A percentile compares a stretch with the other conserved stretches of the same genome.
These are phyloP conservation scores for Gallinago paraguaiae DNA, from an alignment of 2,113 vertebrate genomes.

Conservation along the genomic window DNA sequence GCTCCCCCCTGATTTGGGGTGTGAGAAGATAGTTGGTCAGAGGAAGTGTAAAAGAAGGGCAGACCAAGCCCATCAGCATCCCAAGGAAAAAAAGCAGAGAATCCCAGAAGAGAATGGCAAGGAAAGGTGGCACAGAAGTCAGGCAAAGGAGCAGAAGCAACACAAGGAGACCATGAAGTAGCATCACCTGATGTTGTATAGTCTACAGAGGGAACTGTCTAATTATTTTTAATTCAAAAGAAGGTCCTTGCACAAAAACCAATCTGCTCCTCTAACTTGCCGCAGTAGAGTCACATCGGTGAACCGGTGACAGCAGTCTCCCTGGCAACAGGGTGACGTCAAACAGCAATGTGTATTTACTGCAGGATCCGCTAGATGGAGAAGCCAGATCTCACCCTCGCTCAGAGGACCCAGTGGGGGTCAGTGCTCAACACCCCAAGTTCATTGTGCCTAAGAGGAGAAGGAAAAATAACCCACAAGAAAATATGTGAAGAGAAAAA, in stretches of 20 bases:
- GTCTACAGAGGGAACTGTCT: not conserved
- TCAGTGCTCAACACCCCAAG: constrained; percentile 56
- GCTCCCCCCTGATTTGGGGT: fast-evolving
- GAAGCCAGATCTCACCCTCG: constrained; percentile 64
- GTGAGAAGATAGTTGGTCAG: not conserved
- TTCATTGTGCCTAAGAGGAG: constrained; percentile 36
- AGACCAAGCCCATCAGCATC: not conserved
- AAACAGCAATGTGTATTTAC: constrained; percentile 61
- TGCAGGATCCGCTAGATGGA: constrained; percentile 73
- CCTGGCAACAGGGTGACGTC: constrained; percentile 78
- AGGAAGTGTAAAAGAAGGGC: not conserved
- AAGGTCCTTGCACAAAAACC: constrained; percentile 55
- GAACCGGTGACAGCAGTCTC: constrained; percentile 73
- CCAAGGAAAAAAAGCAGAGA: not conserved
- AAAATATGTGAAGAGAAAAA: not conserved
- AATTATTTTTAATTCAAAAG: constrained; percentile 46
- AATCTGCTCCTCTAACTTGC: constrained; percentile 60
- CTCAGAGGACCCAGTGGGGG: constrained; percentile 9
- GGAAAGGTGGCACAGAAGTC: not conserved
- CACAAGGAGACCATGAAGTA: not conserved
- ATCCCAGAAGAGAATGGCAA: not conserved
- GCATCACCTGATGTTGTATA: not conserved
- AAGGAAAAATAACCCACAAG: not conserved
- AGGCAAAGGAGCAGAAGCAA: not conserved
- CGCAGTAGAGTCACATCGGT: constrained; percentile 66